Conservation (phyloP, 2,888 invertebrate genomes). For the Cataglyphis livida region DNA sequence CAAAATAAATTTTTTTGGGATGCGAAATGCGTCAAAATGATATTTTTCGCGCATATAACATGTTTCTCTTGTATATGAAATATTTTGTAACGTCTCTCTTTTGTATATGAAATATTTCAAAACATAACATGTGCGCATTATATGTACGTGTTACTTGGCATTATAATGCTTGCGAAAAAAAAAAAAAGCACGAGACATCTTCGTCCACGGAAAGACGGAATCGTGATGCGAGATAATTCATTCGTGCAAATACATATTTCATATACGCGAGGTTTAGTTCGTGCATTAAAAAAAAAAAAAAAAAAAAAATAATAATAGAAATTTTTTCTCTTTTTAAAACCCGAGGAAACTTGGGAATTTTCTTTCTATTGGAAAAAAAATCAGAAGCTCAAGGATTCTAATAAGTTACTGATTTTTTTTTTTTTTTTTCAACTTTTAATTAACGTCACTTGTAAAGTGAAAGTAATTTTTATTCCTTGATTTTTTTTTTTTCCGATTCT, state of each 20-base stretch:
- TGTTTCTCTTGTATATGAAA: not conserved
- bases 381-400: not conserved
- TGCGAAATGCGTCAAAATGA: not conserved
- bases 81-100: not conserved
- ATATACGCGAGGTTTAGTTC: not conserved
- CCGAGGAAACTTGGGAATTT: not conserved
- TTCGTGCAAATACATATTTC: not conserved
- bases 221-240: conserved; percentile 17
- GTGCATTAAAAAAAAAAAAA: not conserved
- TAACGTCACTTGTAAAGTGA: conserved; percentile 13
- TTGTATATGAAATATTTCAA: conserved; percentile 13
- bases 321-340: not conserved
- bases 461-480: conserved; percentile 34
- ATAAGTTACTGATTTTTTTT: conserved; percentile 1
- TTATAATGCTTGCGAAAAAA: not conserved
- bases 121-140: not conserved
- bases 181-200: not conserved
- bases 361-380: not conserved
- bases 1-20: not conserved
- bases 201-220: not conserved
- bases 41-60: not conserved
- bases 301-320: not conserved
- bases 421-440: conserved; percentile 22
- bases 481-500: not conserved
- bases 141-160: not conserved